Evolutionary conservation across 2,888 invertebrate genomes (phyloP), one percentile per base, ranked within the genome.

Genomic region (Corythucha ciliata): DNA sequence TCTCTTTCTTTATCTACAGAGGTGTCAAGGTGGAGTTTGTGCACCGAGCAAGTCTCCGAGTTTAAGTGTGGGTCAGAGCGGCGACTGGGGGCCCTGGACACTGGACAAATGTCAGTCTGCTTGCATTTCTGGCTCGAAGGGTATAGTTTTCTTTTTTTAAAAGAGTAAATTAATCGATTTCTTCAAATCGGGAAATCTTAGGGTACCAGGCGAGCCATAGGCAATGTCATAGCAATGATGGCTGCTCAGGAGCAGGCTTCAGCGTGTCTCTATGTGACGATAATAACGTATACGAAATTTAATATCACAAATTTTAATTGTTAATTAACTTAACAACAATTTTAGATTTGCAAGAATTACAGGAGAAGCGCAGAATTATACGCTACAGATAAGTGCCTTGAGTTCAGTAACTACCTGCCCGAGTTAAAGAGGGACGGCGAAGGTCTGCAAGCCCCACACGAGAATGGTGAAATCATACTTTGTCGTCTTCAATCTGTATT

Each of bases 381-480:
- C 62, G 83, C 83, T 4, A 72, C 78, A 0, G 67, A 72, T 16
- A 78, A 75, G 64, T 85, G 84, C 62, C 64, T 70, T 41, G 74
- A 78, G 62, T 83, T 79, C 66, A 77, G 80, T 26, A 69, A 71
- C 52, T 65, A 71, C 47, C 61, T 84, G 49, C 71, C 76, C 1
- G 75, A 76, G 54, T 67, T 85, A 50, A 83, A 83, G 64, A 66
- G 74, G 0, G 71, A 74, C 26, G 81, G 79, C n/a, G 73, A 75
- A 1, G 83, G 84, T 1, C 68, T 83, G 54, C 84, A 85, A 68
- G 81, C 82, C 12, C 79, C 80, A 2, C 82, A 84, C 60, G 83
- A 84, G 64, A 70, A 73, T 39, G 77, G 79, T 76, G 66, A 69
- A 27, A 47, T 10, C 8, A 32, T 21, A 21, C 21, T 3, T 25